Conservation (phyloP, 2,113 vertebrate genomes). For the Tympanuchus pallidicinctus region DNA sequence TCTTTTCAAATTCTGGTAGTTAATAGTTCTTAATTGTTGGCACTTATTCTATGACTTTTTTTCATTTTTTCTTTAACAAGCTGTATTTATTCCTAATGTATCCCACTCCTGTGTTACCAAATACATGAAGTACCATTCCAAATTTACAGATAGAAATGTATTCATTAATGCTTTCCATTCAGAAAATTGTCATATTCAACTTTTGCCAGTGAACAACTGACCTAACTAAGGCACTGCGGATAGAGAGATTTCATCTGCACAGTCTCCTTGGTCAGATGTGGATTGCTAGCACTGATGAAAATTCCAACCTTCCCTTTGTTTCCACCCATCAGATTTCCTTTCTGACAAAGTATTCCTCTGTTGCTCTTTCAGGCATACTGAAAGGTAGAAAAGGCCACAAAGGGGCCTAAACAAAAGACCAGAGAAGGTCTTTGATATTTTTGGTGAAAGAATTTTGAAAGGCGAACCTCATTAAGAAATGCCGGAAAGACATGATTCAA, state of each 20-base stretch:
- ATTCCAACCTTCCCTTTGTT: background rate
- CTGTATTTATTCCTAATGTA: background rate
- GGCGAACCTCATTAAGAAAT: background rate
- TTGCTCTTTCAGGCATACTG: background rate
- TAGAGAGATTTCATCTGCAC: background rate
- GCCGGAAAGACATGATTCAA: background rate
- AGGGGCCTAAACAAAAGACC: background rate
- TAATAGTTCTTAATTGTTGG: background rate
- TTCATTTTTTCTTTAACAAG: background rate
- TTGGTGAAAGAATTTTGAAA: conserved; percentile 15
- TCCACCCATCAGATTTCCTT: background rate
- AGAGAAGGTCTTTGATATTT: background rate
- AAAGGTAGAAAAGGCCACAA: background rate
- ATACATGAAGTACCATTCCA: background rate
- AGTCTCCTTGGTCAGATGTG: background rate
- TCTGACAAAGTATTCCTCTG: background rate
- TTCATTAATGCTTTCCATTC: background rate
- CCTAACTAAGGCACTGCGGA: background rate
- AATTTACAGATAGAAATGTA: background rate
- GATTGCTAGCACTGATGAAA: background rate
- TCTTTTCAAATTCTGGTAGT: background rate
- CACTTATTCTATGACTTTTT: background rate
- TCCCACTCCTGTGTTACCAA: background rate
- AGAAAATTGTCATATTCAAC: background rate
- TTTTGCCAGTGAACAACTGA: background rate